phyloP scores from a whole-genome alignment of 2,888 invertebrate genomes.

The Eupithecia subfuscata region DNA sequence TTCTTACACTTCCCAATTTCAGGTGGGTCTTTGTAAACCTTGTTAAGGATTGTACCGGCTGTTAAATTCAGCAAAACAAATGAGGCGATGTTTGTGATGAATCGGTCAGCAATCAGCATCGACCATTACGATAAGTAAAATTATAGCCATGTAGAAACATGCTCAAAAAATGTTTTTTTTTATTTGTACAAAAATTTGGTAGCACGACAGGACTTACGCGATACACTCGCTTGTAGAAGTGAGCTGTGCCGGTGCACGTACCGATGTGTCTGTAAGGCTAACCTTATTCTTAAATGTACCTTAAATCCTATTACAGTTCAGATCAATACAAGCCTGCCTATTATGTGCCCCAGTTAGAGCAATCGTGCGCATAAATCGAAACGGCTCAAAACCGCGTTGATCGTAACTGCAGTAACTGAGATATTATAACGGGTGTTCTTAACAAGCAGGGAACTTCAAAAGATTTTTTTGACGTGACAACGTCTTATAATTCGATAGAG shows the following conservation, averaged over 20 bases:
- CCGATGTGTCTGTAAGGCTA: neutral
- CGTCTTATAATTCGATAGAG: too few species aligned
- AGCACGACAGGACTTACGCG: too few species aligned
- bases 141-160: too few species aligned
- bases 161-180: too few species aligned
- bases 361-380: constrained; percentile 45
- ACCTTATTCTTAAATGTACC: neutral
- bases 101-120: too few species aligned
- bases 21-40: neutral
- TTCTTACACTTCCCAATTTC: neutral
- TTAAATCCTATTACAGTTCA: constrained; percentile 20
- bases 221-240: neutral
- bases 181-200: too few species aligned
- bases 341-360: constrained; percentile 37
- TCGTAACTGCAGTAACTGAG: constrained; percentile 36
- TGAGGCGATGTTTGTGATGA: too few species aligned
- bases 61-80: too few species aligned
- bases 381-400: constrained; percentile 37
- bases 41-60: too few species aligned
- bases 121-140: too few species aligned
- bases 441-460: neutral
- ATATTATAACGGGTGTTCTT: neutral
- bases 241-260: neutral
- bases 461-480: too few species aligned
- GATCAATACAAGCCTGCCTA: constrained; percentile 24